Conservation (phyloP, 1,140 invertebrate species). For the Bombyx mandarina region DNA sequence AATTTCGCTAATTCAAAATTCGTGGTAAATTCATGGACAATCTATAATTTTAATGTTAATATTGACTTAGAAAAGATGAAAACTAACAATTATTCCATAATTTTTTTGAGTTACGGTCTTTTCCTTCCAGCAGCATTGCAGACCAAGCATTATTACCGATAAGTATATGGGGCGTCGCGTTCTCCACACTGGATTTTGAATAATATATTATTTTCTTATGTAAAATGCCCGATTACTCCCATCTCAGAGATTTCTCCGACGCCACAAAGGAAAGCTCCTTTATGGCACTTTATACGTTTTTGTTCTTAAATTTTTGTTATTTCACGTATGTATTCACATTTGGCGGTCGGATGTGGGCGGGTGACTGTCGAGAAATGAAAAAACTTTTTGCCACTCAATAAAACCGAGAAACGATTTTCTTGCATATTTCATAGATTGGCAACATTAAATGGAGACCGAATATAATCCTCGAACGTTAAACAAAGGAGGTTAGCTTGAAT, state of each 20-base stretch:
- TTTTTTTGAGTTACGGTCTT: too few relatives aligned
- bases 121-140: constrained; percentile 13
- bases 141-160: constrained; percentile 58
- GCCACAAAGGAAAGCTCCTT: constrained; percentile 52
- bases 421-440: not conserved
- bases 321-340: constrained; percentile 21
- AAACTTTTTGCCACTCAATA: constrained; percentile 18
- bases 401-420: not conserved
- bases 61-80: too few relatives aligned
- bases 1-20: too few relatives aligned
- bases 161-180: constrained; percentile 55
- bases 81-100: too few relatives aligned
- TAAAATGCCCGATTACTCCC: constrained; percentile 66
- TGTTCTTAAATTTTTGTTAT: constrained; percentile 56
- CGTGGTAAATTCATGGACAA: too few relatives aligned
- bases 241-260: constrained; percentile 54
- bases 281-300: constrained; percentile 60
- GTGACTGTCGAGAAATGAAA: constrained; percentile 21
- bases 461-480: not conserved
- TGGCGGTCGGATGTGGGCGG: constrained; percentile 2
- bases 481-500: too few relatives aligned
- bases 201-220: constrained; percentile 70
- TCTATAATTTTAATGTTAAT: too few relatives aligned
- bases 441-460: not conserved
- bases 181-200: constrained; percentile 60